Percentiles rank a stretch among this genome's conserved stretches.
These are phyloP conservation scores for Hippocampus guttulatus DNA, from an alignment of 2,113 vertebrate genomes.

Conservation along the genomic window DNA sequence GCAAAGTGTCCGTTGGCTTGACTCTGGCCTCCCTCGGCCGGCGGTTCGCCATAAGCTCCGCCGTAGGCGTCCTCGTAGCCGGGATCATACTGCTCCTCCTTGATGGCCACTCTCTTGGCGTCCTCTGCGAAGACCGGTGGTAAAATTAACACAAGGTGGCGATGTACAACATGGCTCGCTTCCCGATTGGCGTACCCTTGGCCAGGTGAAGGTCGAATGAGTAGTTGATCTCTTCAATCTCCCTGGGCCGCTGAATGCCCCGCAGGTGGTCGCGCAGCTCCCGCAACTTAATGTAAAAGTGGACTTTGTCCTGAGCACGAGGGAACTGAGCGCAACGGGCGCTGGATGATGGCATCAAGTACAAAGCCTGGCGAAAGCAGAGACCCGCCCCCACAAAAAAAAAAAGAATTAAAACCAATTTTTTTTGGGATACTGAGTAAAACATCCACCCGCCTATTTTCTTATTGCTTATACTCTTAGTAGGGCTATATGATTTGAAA, in stretches of 20 bases:
- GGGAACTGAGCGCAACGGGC: constrained; percentile 97
- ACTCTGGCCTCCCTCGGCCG: constrained; percentile 25
- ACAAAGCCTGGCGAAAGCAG: constrained; percentile 78
- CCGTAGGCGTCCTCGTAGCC: constrained; percentile 92
- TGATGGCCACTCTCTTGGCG: constrained; percentile 92
- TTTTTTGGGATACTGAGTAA: too few relatives aligned
- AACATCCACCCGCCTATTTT: too few relatives aligned
- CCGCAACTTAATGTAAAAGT: constrained; percentile 96
- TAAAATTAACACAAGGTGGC: background rate
- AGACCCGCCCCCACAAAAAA: background rate
- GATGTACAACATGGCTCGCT: background rate
- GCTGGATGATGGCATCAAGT: constrained; percentile 96
- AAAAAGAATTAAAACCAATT: too few relatives aligned
- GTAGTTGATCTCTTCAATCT: constrained; percentile 86
- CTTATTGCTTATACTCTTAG: too few relatives aligned
- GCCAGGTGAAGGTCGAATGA: constrained; percentile 85
- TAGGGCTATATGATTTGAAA: too few relatives aligned
- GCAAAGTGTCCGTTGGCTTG: constrained; percentile 72
- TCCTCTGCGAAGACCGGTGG: constrained; percentile 73
- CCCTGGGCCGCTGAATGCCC: constrained; percentile 71
- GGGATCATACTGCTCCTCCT: constrained; percentile 94
- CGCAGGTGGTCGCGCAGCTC: constrained; percentile 90
- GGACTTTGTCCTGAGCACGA: constrained; percentile 96
- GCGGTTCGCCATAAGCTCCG: constrained; percentile 74
- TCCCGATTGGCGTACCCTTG: constrained; percentile 75